Evolutionary conservation across 2,888 invertebrate species (phyloP).

Genomic region (Lamellibrachia columna): DNA sequence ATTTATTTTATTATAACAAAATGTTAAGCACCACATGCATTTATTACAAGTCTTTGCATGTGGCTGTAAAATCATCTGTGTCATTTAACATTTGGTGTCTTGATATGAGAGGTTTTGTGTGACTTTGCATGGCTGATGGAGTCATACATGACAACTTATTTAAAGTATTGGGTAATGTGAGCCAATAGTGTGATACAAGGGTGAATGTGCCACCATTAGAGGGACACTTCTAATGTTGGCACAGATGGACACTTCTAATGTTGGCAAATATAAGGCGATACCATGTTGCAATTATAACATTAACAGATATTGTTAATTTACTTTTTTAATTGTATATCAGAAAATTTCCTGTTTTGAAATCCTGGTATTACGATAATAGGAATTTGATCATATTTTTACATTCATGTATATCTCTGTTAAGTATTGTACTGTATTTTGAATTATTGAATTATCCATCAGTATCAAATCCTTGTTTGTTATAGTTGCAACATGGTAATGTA

Average conservation of each 20-base stretch:
- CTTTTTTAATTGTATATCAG: not conserved
- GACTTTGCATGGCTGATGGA: not conserved
- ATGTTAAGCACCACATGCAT: not conserved
- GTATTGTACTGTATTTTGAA: not conserved
- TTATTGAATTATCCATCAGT: not conserved
- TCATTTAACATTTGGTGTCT: not conserved
- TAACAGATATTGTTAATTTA: not conserved
- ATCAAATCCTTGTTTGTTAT: not conserved
- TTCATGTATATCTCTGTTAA: not conserved
- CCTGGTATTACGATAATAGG: not conserved
- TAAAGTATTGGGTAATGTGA: not conserved
- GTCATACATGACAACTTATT: not conserved
- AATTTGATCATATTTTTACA: not conserved
- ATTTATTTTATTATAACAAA: too few species aligned
- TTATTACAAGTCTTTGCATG: not conserved
- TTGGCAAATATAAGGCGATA: not conserved
- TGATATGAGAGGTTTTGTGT: not conserved
- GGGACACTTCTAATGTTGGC: too few species aligned
- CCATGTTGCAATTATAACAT: not conserved
- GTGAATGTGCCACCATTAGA: too few species aligned
- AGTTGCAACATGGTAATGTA: not conserved
- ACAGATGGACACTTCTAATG: too few species aligned
- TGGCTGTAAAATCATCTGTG: not conserved
- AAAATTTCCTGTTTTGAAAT: not conserved
- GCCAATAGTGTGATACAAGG: not conserved